Conservation (phyloP, 53 echinoderm and acorn worm species). For the Holothuria leucospilota region DNA sequence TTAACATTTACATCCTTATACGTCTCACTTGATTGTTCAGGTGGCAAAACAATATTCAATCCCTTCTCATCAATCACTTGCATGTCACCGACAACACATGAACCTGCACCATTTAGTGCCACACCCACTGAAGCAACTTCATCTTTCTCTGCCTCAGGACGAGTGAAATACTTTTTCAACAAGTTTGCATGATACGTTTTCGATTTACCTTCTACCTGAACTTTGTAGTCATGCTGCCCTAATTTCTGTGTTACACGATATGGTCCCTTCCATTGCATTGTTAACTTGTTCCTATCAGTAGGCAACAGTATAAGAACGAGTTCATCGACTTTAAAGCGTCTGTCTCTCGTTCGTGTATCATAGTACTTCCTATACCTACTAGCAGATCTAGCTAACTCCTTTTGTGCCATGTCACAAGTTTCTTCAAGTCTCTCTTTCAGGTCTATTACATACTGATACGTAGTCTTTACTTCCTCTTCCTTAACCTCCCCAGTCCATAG, state of each 20-base stretch:
- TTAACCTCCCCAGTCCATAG: slow-evolving; percentile 26
- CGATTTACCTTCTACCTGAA: not conserved
- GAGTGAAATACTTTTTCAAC: slow-evolving; percentile 1
- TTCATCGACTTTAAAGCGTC: slow-evolving; percentile 30
- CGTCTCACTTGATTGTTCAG: no score
- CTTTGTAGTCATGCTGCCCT: slow-evolving; percentile 3
- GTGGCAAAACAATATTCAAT: no score
- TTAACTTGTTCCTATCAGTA: slow-evolving; percentile 38
- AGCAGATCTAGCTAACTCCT: no score
- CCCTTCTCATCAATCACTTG: no score
- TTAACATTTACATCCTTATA: no score
- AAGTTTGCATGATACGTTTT: slow-evolving; percentile 47
- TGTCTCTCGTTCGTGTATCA: not conserved
- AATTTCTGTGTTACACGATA: slow-evolving; percentile 10
- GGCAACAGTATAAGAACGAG: slow-evolving; percentile 34
- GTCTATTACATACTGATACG: slow-evolving; percentile 2
- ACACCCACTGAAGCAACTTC: no score
- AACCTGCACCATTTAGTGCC: no score
- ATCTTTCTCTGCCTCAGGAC: no score
- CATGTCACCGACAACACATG: no score
- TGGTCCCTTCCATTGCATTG: slow-evolving; percentile 55
- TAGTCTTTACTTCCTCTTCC: slow-evolving; percentile 1
- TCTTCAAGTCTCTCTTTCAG: no score
- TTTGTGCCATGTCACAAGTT: no score
- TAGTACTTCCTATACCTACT: no score